Evolutionary conservation across 2,113 vertebrate species (phyloP).

Genomic region (Ptilorrhoa leucosticta): DNA sequence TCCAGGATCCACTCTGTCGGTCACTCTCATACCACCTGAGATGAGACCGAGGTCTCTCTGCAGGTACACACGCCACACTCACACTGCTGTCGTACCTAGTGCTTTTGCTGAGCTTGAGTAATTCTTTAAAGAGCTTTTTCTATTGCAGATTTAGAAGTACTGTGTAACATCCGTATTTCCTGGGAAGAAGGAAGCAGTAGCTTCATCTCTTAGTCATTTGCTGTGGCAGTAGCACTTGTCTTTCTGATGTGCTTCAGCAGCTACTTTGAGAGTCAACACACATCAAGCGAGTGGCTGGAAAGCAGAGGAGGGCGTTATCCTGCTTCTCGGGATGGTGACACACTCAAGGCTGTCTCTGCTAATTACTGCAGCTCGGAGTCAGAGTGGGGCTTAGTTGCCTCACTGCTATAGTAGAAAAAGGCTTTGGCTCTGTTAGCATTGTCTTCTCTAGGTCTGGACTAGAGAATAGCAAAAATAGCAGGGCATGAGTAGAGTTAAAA

Average conservation of each 20-base stretch:
- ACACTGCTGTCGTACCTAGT: not conserved
- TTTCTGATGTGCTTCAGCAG: not conserved
- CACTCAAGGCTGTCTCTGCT: not conserved
- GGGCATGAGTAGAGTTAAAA: not conserved
- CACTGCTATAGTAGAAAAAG: not conserved
- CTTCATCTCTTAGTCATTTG: not conserved
- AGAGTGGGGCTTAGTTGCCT: not conserved
- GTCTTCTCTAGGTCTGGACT: not conserved
- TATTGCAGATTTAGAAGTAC: not conserved
- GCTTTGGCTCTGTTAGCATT: not conserved
- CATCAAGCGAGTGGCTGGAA: not conserved
- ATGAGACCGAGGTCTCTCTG: fast-evolving
- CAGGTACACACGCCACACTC: not conserved
- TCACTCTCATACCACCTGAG: not conserved
- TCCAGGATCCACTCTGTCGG: not conserved
- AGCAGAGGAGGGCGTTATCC: not conserved
- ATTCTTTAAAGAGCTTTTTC: not conserved
- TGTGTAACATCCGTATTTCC: not conserved
- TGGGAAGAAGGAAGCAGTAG: not conserved
- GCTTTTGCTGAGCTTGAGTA: not conserved
- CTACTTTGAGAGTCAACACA: not conserved
- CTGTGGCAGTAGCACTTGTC: not conserved
- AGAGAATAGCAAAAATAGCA: not conserved
- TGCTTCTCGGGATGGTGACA: fast-evolving
- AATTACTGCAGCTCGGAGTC: not conserved